phyloP scores from a whole-genome alignment of 2,113 vertebrate genomes.

The Albula glossodonta region DNA sequence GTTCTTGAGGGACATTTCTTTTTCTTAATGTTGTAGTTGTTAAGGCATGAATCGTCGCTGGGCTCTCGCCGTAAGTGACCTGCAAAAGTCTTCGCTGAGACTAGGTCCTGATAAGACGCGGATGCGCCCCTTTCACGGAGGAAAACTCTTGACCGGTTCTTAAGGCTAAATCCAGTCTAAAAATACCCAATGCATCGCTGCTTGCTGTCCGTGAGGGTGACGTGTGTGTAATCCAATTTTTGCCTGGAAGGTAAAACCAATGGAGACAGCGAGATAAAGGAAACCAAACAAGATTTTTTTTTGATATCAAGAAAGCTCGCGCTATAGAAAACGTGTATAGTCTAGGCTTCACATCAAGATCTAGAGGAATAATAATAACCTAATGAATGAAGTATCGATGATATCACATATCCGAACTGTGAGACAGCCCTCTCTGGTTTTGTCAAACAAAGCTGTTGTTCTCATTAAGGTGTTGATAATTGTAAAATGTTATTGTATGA shows the following conservation, averaged over 20 bases:
- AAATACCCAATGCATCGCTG: slow-evolving; percentile 39
- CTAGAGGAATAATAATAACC: not conserved
- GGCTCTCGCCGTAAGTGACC: not conserved
- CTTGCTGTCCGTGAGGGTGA: slow-evolving; percentile 12
- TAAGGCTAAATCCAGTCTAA: slow-evolving; percentile 62
- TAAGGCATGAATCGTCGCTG: slow-evolving; percentile 35
- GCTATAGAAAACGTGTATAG: not conserved
- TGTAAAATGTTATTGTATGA: too few species aligned
- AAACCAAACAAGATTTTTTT: not conserved
- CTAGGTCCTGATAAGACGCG: slow-evolving; percentile 21
- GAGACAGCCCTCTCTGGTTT: not conserved
- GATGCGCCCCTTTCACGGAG: slow-evolving; percentile 38
- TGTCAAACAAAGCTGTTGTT: not conserved
- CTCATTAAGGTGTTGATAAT: not conserved
- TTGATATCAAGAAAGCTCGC: not conserved
- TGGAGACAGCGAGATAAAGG: not conserved
- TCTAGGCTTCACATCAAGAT: not conserved
- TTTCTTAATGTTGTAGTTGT: slow-evolving; percentile 38
- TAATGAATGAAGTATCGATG: not conserved
- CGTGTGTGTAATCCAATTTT: slow-evolving; percentile 35
- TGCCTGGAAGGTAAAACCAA: not conserved
- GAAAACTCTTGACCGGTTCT: slow-evolving; percentile 47
- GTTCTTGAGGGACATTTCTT: slow-evolving; percentile 72
- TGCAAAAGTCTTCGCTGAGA: not conserved
- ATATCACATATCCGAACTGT: not conserved